Conservation (phyloP, 2,797 vertebrate genomes). For the Etheostoma perlongum region DNA sequence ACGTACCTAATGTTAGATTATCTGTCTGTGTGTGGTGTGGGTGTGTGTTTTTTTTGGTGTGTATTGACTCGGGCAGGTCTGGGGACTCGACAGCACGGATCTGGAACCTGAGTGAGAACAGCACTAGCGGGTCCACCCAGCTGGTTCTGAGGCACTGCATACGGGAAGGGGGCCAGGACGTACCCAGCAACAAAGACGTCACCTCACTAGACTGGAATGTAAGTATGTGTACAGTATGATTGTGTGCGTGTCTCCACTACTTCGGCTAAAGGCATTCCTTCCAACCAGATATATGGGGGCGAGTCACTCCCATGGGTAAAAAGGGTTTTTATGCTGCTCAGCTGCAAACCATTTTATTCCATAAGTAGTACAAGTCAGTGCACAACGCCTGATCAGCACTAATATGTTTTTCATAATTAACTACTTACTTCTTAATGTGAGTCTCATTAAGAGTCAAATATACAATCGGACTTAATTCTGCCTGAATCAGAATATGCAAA, state of each 20-base stretch:
- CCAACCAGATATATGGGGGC: constrained; percentile 41
- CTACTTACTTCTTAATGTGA: background rate
- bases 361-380: constrained; percentile 10
- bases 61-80: constrained; percentile 83
- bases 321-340: constrained; percentile 17
- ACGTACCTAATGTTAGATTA: background rate
- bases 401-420: constrained; percentile 5
- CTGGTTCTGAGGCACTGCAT: constrained; percentile 98
- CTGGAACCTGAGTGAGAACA: constrained; percentile 98
- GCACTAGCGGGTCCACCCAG: constrained; percentile 94
- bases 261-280: constrained; percentile 53
- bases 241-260: constrained; percentile 35
- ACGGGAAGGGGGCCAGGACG: constrained; percentile 97
- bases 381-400: background rate
- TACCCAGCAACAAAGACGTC: constrained; percentile 99
- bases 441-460: background rate
- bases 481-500: background rate
- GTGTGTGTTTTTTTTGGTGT: constrained; percentile 12
- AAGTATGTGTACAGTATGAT: constrained; percentile 74
- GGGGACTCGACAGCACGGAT: constrained; percentile 98
- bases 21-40: background rate
- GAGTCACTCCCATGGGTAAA: constrained; percentile 25
- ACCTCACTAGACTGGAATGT: constrained; percentile 99
- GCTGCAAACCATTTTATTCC: constrained; percentile 20
- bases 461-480: background rate